These are phyloP conservation scores for Amphipoea lucens DNA, from an alignment of 2,888 invertebrate genomes.

Conservation along the genomic window DNA sequence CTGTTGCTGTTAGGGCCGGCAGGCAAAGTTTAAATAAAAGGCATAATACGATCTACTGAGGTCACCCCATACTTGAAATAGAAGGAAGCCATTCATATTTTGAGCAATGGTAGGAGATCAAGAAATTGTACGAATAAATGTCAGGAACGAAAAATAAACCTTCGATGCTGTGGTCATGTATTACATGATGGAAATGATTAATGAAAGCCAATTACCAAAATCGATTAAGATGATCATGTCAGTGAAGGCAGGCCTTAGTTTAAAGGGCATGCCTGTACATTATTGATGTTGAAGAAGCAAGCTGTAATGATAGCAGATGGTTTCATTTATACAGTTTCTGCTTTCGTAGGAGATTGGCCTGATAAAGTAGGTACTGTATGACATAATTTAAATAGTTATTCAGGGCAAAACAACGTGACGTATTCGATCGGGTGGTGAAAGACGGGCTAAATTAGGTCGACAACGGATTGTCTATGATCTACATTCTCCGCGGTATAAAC, in stretches of 20 bases:
- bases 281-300: neutral
- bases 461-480: slow-evolving; percentile 34
- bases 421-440: slow-evolving; percentile 36
- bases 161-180: neutral
- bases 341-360: slow-evolving; percentile 8
- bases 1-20: slow-evolving; percentile 54
- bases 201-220: slow-evolving; percentile 27
- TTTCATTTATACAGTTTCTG: neutral
- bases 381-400: slow-evolving; percentile 25
- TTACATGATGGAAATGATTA: neutral
- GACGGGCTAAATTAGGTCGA: slow-evolving; percentile 28
- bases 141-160: neutral
- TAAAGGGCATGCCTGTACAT: slow-evolving; percentile 1
- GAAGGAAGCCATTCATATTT: neutral
- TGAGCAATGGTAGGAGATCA: neutral
- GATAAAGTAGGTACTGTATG: neutral
- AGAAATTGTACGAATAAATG: neutral
- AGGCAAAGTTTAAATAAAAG: slow-evolving; percentile 5
- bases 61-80: neutral
- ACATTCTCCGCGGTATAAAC: slow-evolving; percentile 30
- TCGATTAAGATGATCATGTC: slow-evolving; percentile 12
- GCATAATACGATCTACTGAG: neutral
- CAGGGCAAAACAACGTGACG: slow-evolving; percentile 40
- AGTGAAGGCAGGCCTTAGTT: neutral
- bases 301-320: neutral